Evolutionary conservation across 2,888 invertebrate species (phyloP).

Genomic region (Caenorhabditis imperialis): DNA sequence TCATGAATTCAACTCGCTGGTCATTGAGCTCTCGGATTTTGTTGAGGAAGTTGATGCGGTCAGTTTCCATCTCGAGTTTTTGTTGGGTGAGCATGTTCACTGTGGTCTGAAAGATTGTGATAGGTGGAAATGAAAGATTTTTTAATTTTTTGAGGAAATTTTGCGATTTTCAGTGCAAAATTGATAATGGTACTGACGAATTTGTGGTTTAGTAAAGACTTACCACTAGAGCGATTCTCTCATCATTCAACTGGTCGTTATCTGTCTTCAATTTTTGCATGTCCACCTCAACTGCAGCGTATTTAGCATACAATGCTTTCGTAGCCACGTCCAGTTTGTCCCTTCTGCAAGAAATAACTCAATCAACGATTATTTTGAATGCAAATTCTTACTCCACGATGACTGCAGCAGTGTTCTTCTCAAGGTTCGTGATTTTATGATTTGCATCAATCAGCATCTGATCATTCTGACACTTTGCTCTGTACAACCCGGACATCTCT

Average conservation of each 20-base stretch:
- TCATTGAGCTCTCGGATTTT: constrained; percentile 90
- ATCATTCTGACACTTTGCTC: constrained; percentile 70
- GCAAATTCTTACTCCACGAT: constrained; percentile 36
- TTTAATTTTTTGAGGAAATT: neutral
- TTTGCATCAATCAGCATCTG: constrained; percentile 55
- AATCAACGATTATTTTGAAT: neutral
- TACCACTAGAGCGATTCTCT: constrained; percentile 63
- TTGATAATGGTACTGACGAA: no score
- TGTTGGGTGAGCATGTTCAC: constrained; percentile 81
- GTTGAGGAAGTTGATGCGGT: constrained; percentile 88
- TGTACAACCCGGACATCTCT: constrained; percentile 65
- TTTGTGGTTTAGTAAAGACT: no score
- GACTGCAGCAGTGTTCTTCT: constrained; percentile 20
- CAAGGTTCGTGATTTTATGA: constrained; percentile 23
- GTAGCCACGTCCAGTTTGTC: constrained; percentile 36
- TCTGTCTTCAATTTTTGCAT: constrained; percentile 39
- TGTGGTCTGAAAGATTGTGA: constrained; percentile 22
- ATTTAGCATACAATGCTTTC: constrained; percentile 34
- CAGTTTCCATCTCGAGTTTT: constrained; percentile 91
- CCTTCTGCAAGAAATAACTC: constrained; percentile 42
- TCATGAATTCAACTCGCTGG: constrained; percentile 50
- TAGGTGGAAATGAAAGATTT: neutral
- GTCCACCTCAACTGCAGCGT: constrained; percentile 49
- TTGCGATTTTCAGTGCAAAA: no score
- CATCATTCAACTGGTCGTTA: constrained; percentile 58